Evolutionary conservation across 2,797 vertebrate species (phyloP).

Genomic region (Aplochiton taeniatus): DNA sequence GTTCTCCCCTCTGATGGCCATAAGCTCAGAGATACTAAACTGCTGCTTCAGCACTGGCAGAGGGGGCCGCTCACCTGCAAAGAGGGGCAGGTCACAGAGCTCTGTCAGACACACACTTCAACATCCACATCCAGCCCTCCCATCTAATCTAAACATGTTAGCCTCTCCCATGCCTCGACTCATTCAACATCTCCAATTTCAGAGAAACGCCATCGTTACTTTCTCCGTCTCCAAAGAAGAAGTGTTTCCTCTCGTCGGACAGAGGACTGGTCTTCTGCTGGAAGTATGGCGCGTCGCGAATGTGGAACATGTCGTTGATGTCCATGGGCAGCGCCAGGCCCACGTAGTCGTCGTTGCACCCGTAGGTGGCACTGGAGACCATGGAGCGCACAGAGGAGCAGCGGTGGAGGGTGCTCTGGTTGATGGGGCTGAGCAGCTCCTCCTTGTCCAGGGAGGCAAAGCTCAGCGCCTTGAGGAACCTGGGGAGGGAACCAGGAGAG

Average conservation of each 20-base stretch:
- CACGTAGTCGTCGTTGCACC: constrained; percentile 93
- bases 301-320: constrained; percentile 96
- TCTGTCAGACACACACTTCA: background rate
- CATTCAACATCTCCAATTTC: background rate
- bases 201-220: constrained; percentile 67
- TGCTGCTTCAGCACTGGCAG: constrained; percentile 87
- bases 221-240: constrained; percentile 85
- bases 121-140: background rate
- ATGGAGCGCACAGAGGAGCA: constrained; percentile 97
- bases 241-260: constrained; percentile 83
- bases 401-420: constrained; percentile 93
- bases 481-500: constrained; percentile 68
- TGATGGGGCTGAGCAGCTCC: constrained; percentile 96
- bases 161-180: background rate
- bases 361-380: constrained; percentile 92
- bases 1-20: constrained; percentile 87
- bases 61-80: constrained; percentile 78
- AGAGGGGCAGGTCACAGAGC: background rate
- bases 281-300: constrained; percentile 93
- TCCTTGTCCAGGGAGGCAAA: constrained; percentile 98
- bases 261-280: constrained; percentile 90
- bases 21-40: constrained; percentile 96
- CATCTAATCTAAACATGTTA: background rate
- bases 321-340: constrained; percentile 94
- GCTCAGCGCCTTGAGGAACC: constrained; percentile 98